Evolutionary conservation across 2,888 invertebrate genomes (phyloP).

Genomic region (Melinaea menophilus): DNA sequence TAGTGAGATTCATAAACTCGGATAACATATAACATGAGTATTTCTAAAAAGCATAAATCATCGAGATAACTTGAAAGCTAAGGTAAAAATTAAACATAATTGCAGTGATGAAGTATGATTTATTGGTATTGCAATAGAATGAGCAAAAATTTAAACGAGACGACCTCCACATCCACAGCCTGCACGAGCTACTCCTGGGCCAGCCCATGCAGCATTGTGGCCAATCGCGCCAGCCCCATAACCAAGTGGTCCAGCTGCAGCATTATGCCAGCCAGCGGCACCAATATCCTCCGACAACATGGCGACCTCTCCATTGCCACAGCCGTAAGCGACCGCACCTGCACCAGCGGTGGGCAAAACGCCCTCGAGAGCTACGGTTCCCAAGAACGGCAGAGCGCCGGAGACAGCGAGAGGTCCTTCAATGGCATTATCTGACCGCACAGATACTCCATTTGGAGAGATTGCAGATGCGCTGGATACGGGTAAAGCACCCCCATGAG

Average conservation of each 20-base stretch:
- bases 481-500: conserved; percentile 30
- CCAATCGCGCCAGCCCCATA: conserved; percentile 13
- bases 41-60: not conserved
- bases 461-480: conserved; percentile 42
- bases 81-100: not conserved
- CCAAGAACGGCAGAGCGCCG: conserved; percentile 41
- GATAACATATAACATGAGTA: no score
- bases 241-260: conserved; percentile 13
- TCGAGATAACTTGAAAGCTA: conserved; percentile 3
- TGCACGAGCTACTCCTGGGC: conserved; percentile 20
- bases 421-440: conserved; percentile 42
- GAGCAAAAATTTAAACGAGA: not conserved
- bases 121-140: not conserved
- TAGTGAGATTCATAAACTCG: no score
- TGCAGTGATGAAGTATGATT: not conserved
- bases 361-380: conserved; percentile 41
- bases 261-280: conserved; percentile 11
- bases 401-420: conserved; percentile 38
- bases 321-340: conserved; percentile 36
- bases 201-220: conserved; percentile 3
- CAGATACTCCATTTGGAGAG: conserved; percentile 39
- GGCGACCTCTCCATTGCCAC: conserved; percentile 29
- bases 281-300: conserved; percentile 32
- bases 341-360: conserved; percentile 35
- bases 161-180: conserved; percentile 32